Evolutionary conservation across 92 coral and sea anemone species (phyloP), one percentile per base, ranked within the genome.

Genomic region (Phenganax subtilis): DNA sequence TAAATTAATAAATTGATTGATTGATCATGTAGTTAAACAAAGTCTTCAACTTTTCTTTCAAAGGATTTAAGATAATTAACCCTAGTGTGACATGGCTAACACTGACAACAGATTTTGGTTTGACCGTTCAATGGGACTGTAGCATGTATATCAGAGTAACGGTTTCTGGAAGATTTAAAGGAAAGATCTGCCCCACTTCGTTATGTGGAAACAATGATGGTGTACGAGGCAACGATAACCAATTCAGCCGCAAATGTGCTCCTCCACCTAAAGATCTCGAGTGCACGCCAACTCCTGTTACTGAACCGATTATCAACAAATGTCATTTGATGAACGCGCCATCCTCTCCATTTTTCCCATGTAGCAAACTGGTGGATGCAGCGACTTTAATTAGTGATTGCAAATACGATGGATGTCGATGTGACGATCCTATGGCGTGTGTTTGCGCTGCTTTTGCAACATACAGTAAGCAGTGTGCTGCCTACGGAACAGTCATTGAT

Each of bases 401-500:
- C 75, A 85, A 91, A 64, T 66, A 87, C 14, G 97, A 91, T 68
- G 92, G 89, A 57, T 93, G 97, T 69, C 86, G 89, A 76, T 93
- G 97, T 69, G 67, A 67, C 44, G 78, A 80, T 28, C 89, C 91
- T 9, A 84, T 86, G 31, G 72, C 90, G 66, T 93, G 97, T 66
- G 93, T 88, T 51, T 93, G 97, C 25, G 97, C 90, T 60, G 77
- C 93, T 6, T 71, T 93, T 71, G 75, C 92, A 84, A 90, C 97
- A 0, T 93, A 93, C 75, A 90, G 91, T 56, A 88, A 90, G 51
- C 93, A 89, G 87, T 92, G 97, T 61, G 85, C 90, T 62, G 90
- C 84, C 10, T 90, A 88, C 64, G 90, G 92, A 29, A 88, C 87
- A 64, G 62, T 93, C 71, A 84, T 92, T 56, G 84, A 80, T 28